These are phyloP conservation scores for Mimumesa dahlbomi DNA, from an alignment of 2,888 invertebrate genomes.

Conservation along the genomic window DNA sequence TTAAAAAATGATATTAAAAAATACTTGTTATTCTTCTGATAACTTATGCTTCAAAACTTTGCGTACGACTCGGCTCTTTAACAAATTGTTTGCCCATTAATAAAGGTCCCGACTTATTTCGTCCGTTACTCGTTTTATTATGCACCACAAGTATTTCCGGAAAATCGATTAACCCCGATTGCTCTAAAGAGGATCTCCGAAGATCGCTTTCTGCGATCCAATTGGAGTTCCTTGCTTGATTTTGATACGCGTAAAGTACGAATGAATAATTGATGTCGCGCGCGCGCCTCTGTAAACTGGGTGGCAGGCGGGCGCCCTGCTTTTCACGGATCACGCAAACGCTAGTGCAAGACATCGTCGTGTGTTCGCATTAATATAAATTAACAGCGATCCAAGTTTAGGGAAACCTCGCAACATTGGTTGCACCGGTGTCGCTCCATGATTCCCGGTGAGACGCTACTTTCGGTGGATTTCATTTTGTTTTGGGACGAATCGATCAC, in stretches of 20 bases:
- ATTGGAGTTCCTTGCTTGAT: constrained; percentile 48
- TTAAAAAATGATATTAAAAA: too few relatives aligned
- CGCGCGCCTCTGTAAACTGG: constrained; percentile 43
- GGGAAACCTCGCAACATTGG: too few relatives aligned
- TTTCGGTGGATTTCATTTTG: too few relatives aligned
- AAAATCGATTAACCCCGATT: constrained; percentile 32
- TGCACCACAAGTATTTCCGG: constrained; percentile 29
- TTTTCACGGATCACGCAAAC: constrained; percentile 45
- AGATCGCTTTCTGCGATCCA: constrained; percentile 49
- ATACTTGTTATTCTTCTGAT: too few relatives aligned
- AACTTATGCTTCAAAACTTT: too few relatives aligned
- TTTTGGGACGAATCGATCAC: too few relatives aligned
- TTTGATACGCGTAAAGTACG: constrained; percentile 59
- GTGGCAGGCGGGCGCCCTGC: constrained; percentile 33
- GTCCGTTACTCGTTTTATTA: constrained; percentile 41
- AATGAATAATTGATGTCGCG: constrained; percentile 66
- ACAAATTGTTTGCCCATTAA: too few relatives aligned
- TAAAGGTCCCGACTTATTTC: constrained; percentile 29
- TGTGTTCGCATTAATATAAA: constrained; percentile 70
- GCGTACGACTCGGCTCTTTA: too few relatives aligned
- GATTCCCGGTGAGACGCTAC: too few relatives aligned
- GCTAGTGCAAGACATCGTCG: constrained; percentile 58
- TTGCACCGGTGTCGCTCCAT: too few relatives aligned
- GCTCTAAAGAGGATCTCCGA: constrained; percentile 24
- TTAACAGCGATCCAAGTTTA: constrained; percentile 62